Conservation (phyloP, 2,113 vertebrate genomes). For the Myotis davidii region DNA sequence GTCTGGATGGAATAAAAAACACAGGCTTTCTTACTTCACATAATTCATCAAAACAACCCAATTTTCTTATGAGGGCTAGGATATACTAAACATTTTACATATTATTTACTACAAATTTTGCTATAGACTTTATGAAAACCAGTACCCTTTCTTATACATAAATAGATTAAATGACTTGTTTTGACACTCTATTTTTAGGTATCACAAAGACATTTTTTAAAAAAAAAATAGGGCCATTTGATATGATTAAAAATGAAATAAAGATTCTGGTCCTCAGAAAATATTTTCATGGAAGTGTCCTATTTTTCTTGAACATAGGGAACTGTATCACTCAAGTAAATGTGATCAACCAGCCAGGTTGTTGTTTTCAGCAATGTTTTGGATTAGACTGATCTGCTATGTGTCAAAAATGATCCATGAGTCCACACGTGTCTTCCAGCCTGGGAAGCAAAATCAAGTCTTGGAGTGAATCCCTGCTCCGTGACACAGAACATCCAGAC, state of each 20-base stretch:
- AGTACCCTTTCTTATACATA: background rate
- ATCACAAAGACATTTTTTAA: fast-evolving
- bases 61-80: background rate
- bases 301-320: background rate
- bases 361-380: background rate
- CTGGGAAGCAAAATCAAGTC: constrained; percentile 3
- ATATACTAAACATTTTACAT: background rate
- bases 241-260: background rate
- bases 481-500: background rate
- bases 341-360: background rate
- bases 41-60: background rate
- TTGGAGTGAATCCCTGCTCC: background rate
- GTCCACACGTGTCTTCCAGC: background rate
- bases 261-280: background rate
- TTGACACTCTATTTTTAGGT: background rate
- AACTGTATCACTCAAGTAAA: background rate
- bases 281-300: background rate
- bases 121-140: background rate
- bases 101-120: background rate
- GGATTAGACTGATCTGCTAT: background rate
- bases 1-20: background rate
- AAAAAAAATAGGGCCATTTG: background rate
- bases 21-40: background rate
- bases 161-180: background rate
- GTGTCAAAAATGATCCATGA: background rate